Evolutionary conservation across 1,140 invertebrate genomes (phyloP).

Genomic region (Caenorhabditis briggsae): DNA sequence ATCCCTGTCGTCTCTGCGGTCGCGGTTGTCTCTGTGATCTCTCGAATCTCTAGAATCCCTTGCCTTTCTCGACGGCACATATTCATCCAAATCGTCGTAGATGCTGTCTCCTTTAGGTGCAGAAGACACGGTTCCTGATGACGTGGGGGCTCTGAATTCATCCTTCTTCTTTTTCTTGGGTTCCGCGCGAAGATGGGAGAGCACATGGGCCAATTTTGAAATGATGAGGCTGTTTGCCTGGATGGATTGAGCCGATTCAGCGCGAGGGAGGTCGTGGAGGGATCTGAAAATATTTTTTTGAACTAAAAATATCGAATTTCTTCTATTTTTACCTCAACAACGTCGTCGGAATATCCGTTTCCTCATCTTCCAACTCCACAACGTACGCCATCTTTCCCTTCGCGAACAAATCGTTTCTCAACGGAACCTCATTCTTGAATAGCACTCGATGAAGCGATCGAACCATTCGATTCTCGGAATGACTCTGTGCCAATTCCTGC

Average conservation of each 20-base stretch:
- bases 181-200: constrained; percentile 87
- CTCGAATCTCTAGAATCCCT: constrained; percentile 50
- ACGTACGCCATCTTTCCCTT: constrained; percentile 97
- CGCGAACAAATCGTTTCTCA: constrained; percentile 89
- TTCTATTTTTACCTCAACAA: no score
- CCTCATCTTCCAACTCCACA: constrained; percentile 91
- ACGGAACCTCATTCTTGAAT: constrained; percentile 76
- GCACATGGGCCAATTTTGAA: constrained; percentile 83
- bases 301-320: neutral
- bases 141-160: constrained; percentile 30
- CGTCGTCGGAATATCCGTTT: constrained; percentile 95
- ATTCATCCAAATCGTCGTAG: constrained; percentile 94
- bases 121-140: constrained; percentile 53
- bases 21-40: constrained; percentile 69
- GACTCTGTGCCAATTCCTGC: constrained; percentile 2
- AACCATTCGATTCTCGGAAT: constrained; percentile 71
- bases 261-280: constrained; percentile 90
- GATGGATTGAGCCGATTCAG: constrained; percentile 78
- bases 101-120: constrained; percentile 81
- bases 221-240: constrained; percentile 75
- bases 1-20: constrained; percentile 51
- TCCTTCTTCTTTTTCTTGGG: constrained; percentile 77
- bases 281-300: constrained; percentile 81
- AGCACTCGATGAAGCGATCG: constrained; percentile 80
- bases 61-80: constrained; percentile 81